Evolutionary conservation across 2,888 invertebrate genomes (phyloP), one percentile per base, ranked within the genome.

Genomic region (Cryptus armator): DNA sequence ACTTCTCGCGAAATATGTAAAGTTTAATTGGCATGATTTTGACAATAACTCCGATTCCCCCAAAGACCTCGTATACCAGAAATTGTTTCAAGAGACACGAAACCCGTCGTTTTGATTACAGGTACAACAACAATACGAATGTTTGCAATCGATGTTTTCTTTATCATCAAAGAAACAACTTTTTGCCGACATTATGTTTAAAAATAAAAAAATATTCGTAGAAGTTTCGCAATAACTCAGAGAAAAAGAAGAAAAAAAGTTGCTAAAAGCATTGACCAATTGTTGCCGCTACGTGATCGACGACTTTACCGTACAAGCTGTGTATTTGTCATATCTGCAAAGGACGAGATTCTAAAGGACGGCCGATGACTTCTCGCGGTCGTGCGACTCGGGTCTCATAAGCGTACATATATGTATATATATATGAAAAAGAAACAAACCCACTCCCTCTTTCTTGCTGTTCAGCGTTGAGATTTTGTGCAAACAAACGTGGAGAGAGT

Each of bases 381-480:
- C 51, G 72, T 62, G 44, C 37, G 32, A 19, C 48, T 48, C 48
- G n/a, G 64, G 70, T 29, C 66, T 66, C 71, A 56, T 64, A 44
- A 62, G 68, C 37, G 29, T 75, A 68, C 32, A 53, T 32, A 71
- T 53, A 19, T 70, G 29, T 68, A 68, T 24, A 64, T 24, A 62
- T 44, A 29, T 68, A 51, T 53, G 56, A 76, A 56, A 14, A 62
- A 70, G 16, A 12, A 68, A 72, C 59, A 56, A 32, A 62, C 64
- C 62, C 62, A 77, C n/a, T 46, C 62, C 24, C n/a, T 72, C 53
- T 66, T 66, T 72, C 71, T 14, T 12, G 56, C 37, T 62, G 48
- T 32, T 81, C 86, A 71, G 86, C 89, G 90, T 89, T 89, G 91
- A 92, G 92, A 92, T 90, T 92, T 91, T 91, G 90, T 90, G 90